These are phyloP conservation scores for Todiramphus chloris DNA, from an alignment of 2,113 vertebrate species.

Conservation along the genomic window DNA sequence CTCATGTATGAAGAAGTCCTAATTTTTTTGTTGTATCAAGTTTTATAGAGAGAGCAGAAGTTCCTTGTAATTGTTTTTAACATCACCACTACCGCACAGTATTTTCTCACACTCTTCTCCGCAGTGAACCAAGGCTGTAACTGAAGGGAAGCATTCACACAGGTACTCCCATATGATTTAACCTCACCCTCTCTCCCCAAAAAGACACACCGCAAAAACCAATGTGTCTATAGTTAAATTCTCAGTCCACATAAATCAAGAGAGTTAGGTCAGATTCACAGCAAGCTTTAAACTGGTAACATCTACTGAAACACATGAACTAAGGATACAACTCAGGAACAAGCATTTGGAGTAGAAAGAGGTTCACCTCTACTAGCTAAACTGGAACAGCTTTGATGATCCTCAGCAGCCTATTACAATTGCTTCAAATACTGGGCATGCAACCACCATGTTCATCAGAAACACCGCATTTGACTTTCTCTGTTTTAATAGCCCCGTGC, in stretches of 20 bases:
- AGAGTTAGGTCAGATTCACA: neutral
- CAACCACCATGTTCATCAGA: neutral
- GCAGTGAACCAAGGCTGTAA: neutral
- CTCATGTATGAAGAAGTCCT: neutral
- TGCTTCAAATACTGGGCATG: neutral
- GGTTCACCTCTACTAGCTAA: neutral
- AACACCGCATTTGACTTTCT: neutral
- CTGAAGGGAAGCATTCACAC: neutral
- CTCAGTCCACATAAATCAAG: neutral
- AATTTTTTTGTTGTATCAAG: neutral
- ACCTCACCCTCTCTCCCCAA: neutral
- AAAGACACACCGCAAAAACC: neutral
- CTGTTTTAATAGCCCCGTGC: neutral
- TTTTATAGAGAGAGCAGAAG: neutral
- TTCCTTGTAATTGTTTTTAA: neutral
- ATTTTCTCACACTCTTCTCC: neutral
- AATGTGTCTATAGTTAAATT: neutral
- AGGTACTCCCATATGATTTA: neutral
- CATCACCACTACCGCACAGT: neutral
- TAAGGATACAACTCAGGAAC: neutral
- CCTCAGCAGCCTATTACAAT: neutral
- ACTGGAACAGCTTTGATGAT: constrained; percentile 12
- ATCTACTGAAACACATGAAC: neutral
- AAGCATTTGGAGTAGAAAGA: neutral
- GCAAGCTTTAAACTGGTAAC: neutral